phyloP scores from a whole-genome alignment of 2,797 vertebrate genomes.

The Gastrophryne carolinensis region DNA sequence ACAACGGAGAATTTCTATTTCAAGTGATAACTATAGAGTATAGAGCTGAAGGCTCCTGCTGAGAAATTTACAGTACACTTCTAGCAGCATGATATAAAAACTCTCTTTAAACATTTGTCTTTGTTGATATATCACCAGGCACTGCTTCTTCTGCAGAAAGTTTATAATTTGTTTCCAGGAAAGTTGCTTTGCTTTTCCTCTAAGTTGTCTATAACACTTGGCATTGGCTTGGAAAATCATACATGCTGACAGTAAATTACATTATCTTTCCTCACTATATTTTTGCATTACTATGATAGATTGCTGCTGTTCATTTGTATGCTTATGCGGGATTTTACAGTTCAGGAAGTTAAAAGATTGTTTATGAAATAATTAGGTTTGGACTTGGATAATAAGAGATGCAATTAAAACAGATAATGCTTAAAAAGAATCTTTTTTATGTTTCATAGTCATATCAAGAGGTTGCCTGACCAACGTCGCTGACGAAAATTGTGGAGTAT shows the following conservation, averaged over 20 bases:
- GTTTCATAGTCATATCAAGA: too few relatives aligned
- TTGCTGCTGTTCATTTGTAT: neutral
- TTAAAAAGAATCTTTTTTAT: too few relatives aligned
- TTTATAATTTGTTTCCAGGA: neutral
- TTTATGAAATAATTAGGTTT: too few relatives aligned
- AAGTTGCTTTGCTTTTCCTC: neutral
- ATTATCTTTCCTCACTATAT: neutral
- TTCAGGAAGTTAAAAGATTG: neutral
- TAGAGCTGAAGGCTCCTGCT: neutral
- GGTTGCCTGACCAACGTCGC: too few relatives aligned
- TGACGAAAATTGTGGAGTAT: too few relatives aligned
- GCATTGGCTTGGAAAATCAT: neutral
- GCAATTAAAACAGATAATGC: too few relatives aligned
- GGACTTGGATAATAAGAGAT: too few relatives aligned
- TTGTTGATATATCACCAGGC: neutral
- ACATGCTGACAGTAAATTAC: neutral
- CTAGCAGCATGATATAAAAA: neutral
- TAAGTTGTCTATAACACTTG: neutral
- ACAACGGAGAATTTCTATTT: conserved; percentile 11
- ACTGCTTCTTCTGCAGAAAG: neutral
- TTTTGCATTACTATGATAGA: neutral
- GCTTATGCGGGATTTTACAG: neutral
- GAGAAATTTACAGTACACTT: neutral
- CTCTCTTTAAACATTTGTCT: neutral
- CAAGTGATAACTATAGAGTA: neutral